Percentiles rank a stretch among this genome's conserved stretches.
Conservation (phyloP, 2,888 invertebrate genomes). For the Fragum sueziense region DNA sequence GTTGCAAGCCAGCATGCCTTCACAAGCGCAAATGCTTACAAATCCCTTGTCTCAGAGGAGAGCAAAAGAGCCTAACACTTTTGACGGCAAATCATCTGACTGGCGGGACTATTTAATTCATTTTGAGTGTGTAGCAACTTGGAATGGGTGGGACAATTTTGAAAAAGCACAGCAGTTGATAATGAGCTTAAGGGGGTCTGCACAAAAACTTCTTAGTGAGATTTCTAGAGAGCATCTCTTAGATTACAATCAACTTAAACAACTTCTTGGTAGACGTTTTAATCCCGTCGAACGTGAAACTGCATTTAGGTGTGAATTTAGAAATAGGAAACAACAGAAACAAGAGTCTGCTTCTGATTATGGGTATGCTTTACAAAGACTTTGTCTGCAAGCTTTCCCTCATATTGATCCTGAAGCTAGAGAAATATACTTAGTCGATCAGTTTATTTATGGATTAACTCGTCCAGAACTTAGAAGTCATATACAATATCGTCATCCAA, state of each 20-base stretch:
- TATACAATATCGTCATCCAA: slow-evolving; percentile 33
- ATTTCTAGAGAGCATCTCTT: not conserved
- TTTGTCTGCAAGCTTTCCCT: slow-evolving; percentile 21
- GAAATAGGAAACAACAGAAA: slow-evolving; percentile 22
- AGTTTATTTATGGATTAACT: slow-evolving; percentile 27
- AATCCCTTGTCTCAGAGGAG: not conserved
- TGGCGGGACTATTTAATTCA: slow-evolving; percentile 58
- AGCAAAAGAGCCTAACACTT: slow-evolving; percentile 54
- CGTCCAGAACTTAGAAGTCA: slow-evolving; percentile 20
- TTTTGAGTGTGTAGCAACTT: slow-evolving; percentile 57
- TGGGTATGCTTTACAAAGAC: slow-evolving; percentile 36
- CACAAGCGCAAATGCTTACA: not conserved
- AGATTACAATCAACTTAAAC: not conserved
- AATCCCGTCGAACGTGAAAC: too few species aligned
- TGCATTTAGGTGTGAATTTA: slow-evolving; percentile 16
- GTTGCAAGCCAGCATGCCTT: not conserved
- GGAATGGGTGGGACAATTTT: slow-evolving; percentile 48
- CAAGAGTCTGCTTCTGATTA: slow-evolving; percentile 22
- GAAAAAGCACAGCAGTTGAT: slow-evolving; percentile 45
- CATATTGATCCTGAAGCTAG: slow-evolving; percentile 20
- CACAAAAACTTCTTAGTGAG: slow-evolving; percentile 41
- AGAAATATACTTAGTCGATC: slow-evolving; percentile 17
- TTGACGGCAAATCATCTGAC: slow-evolving; percentile 49
- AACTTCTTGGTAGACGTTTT: too few species aligned
- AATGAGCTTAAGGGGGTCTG: slow-evolving; percentile 32